Evolutionary conservation across 1,140 invertebrate genomes (phyloP), one percentile per base, ranked within the genome.

Genomic region (Nomia melanderi): DNA sequence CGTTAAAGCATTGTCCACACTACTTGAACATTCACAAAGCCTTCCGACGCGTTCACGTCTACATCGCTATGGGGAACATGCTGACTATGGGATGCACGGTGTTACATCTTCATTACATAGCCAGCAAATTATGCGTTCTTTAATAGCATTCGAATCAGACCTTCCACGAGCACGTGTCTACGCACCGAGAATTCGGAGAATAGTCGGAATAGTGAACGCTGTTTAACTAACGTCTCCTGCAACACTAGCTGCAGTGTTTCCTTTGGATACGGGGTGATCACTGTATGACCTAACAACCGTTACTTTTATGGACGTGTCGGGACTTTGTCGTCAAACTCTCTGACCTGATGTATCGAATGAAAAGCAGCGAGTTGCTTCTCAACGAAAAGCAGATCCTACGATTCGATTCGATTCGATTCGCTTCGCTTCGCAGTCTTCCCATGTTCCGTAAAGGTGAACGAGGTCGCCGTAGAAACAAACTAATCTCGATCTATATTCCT

Each of bases 21-120:
- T 96, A 96, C 88, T 89, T 95, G 72, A 93, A 93, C 74, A 93
- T 96, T 7, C 93, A 96, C 83, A 92, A 92, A 56, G 92, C 93
- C 7, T 97, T 97, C 89, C 93, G 96, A 27, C 92, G 93, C 6
- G 92, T 94, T 29, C 96, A 97, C 87, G 94, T 95, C 44, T 92
- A 89, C 41, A 95, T 96, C 71, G 96, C 96, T 3, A 94, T 96
- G 79, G 95, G 95, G 23, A 96, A 96, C 84, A 94, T 97, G 84
- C 88, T 95, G 11, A 93, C 95, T 0, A 94, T 97, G 89, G 94
- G 92, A 6, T 96, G 95, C 85, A 96, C 95, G 12, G 93, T 94
- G 25, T 89, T 96, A 63, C 95, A 96, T 86, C 90, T 96, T 41
- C 93, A 95, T 90, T 95, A 95, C 88, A 90, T 96, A 78, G 93